Evolutionary conservation across 2,113 vertebrate genomes (phyloP).

Genomic region (Tenebrosternarchus preto): DNA sequence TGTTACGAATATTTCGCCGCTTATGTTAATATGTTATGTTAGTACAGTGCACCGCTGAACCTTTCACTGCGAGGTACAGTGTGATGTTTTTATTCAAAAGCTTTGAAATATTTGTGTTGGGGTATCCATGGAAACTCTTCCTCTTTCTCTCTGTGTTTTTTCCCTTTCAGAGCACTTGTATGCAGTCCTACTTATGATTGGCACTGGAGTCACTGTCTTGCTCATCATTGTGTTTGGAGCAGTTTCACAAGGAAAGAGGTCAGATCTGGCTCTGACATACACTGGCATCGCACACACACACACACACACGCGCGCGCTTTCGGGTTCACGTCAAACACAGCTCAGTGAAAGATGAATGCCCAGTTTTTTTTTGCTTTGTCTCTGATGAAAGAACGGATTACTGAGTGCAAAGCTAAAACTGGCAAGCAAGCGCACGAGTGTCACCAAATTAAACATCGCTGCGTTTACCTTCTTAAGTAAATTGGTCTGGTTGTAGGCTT

Average conservation of each 20-base stretch:
- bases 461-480: too few relatives aligned
- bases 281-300: neutral
- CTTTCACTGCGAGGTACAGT: too few relatives aligned
- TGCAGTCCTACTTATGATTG: slow-evolving; percentile 62
- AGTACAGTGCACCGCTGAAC: too few relatives aligned
- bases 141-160: neutral
- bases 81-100: neutral
- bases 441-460: too few relatives aligned
- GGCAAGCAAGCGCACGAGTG: too few relatives aligned
- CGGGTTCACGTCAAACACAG: neutral
- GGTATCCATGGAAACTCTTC: slow-evolving; percentile 24
- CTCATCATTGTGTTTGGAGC: slow-evolving; percentile 64
- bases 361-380: neutral
- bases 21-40: too few relatives aligned
- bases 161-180: slow-evolving; percentile 62
- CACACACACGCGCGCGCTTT: too few relatives aligned
- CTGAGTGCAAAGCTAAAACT: too few relatives aligned
- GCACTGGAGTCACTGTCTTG: slow-evolving; percentile 57
- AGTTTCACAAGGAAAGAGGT: slow-evolving; percentile 72
- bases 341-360: neutral
- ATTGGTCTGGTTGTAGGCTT: too few relatives aligned
- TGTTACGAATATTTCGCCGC: too few relatives aligned
- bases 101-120: neutral
- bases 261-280: slow-evolving; percentile 3
- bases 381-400: neutral